Conservation (phyloP, 2,113 vertebrate genomes). For the Heterochromis multidens region DNA sequence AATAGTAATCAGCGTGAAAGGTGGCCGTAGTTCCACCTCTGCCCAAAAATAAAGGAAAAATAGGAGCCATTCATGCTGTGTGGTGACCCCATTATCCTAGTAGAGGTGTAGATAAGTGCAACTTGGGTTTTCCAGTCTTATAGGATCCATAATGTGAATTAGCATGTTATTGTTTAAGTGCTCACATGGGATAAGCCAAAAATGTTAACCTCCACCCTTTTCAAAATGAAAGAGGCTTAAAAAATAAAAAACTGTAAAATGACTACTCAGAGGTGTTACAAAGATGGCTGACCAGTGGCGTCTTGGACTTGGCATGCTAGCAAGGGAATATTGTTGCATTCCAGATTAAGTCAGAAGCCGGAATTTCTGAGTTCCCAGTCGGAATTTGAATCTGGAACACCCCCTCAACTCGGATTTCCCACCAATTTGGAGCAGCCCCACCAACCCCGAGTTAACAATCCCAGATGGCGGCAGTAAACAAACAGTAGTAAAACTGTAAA, state of each 20-base stretch:
- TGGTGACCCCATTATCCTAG: neutral
- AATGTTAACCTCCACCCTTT: neutral
- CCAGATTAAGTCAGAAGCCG: too few species aligned
- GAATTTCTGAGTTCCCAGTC: too few species aligned
- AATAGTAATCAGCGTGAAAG: neutral
- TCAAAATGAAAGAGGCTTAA: neutral
- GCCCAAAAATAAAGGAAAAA: neutral
- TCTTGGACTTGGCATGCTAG: neutral
- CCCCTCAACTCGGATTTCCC: too few species aligned
- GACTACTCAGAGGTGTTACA: neutral
- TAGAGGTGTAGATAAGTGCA: neutral
- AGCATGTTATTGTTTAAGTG: neutral
- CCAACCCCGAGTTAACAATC: too few species aligned
- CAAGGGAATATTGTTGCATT: rapidly evolving
- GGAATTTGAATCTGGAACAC: too few species aligned
- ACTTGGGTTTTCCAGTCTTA: neutral
- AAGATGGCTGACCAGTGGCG: neutral
- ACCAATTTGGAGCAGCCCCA: too few species aligned
- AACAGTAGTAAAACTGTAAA: too few species aligned
- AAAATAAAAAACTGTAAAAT: neutral
- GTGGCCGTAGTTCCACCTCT: neutral
- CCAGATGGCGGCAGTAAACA: too few species aligned
- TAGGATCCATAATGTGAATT: neutral
- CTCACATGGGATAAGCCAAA: neutral
- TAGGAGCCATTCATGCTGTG: neutral